A percentile compares a stretch with the other conserved stretches of the same genome.
Conservation (phyloP, 2,888 invertebrate species). For the Callyntrura guangdongensis region DNA sequence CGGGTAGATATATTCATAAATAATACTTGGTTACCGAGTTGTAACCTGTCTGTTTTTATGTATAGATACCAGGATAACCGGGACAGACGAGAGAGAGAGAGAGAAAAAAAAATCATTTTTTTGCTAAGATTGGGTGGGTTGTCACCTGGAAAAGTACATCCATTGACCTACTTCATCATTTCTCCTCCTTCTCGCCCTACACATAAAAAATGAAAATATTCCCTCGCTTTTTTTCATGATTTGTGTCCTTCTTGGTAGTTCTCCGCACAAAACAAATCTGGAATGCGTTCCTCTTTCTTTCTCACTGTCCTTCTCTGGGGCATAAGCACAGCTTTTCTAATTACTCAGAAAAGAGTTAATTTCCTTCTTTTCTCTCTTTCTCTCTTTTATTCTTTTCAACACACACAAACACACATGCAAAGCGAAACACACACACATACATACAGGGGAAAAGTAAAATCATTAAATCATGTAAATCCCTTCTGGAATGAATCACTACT, state of each 20-base stretch:
- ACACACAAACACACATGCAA: background rate
- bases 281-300: background rate
- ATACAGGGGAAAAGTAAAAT: background rate
- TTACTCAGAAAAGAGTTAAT: constrained; percentile 59
- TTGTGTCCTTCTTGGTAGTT: background rate
- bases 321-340: constrained; percentile 46
- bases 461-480: constrained; percentile 56
- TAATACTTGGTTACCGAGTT: too few species aligned
- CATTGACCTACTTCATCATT: constrained; percentile 37
- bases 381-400: background rate
- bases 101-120: background rate
- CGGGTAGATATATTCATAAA: too few species aligned
- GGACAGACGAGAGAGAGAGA: background rate
- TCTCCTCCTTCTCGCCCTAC: background rate
- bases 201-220: background rate
- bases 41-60: too few species aligned
- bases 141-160: constrained; percentile 32
- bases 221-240: background rate
- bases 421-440: background rate
- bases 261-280: background rate
- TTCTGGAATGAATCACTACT: constrained; percentile 51
- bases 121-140: background rate
- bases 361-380: constrained; percentile 49
- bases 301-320: background rate
- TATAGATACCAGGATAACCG: background rate